Conservation (phyloP, 2,113 vertebrate genomes). For the Xyliphius kryptos region DNA sequence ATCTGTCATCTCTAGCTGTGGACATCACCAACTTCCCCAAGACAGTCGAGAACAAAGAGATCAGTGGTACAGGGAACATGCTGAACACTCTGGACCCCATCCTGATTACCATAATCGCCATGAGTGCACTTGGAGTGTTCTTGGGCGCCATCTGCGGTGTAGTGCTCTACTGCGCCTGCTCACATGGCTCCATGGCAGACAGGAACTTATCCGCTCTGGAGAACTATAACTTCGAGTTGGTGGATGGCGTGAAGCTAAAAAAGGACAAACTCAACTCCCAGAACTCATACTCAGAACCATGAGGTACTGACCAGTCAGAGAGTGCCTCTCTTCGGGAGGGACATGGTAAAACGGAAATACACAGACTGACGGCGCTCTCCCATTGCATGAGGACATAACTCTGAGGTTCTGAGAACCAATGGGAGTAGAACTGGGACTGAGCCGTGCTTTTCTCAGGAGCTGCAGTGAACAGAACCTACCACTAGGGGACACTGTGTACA, state of each 20-base stretch:
- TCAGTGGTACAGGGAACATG: constrained; percentile 77
- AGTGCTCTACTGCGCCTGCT: constrained; percentile 94
- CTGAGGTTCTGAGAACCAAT: constrained; percentile 56
- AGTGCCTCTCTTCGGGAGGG: constrained; percentile 37
- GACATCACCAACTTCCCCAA: constrained; percentile 70
- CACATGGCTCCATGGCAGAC: constrained; percentile 88
- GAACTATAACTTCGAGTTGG: constrained; percentile 98
- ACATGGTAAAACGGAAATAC: too few relatives aligned
- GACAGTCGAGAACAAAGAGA: constrained; percentile 61
- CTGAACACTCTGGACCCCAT: constrained; percentile 95
- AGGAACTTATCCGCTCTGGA: constrained; percentile 98
- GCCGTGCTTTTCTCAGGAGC: constrained; percentile 99
- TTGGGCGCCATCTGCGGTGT: constrained; percentile 93
- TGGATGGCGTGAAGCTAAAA: constrained; percentile 97
- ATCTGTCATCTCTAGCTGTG: constrained; percentile 45
- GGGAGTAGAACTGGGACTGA: constrained; percentile 72
- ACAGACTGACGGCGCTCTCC: constrained; percentile 51
- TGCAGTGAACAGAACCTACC: constrained; percentile 84
- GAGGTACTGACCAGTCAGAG: constrained; percentile 53
- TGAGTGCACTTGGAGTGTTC: constrained; percentile 94
- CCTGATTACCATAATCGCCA: constrained; percentile 97
- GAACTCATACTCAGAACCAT: constrained; percentile 93
- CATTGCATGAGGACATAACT: constrained; percentile 48
- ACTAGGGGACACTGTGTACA: constrained; percentile 87
- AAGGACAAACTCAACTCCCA: constrained; percentile 98